These are phyloP conservation scores for Drosophila borealis DNA, from an alignment of 2,888 invertebrate species.

Conservation along the genomic window DNA sequence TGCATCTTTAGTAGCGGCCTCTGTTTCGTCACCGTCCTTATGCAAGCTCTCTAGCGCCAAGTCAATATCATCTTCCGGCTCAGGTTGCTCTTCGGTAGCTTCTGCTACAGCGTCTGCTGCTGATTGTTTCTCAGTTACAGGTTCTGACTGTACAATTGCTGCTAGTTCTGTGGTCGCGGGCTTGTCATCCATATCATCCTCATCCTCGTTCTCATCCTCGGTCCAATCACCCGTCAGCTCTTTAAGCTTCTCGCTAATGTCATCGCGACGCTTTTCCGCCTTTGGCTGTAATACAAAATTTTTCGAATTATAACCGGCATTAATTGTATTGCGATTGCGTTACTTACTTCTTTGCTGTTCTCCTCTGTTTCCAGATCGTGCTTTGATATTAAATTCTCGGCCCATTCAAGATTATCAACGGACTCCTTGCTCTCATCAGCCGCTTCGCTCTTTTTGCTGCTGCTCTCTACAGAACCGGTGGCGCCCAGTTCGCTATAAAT, in stretches of 20 bases:
- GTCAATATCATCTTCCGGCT: conserved; percentile 78
- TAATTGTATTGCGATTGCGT: not conserved
- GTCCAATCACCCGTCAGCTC: conserved; percentile 84
- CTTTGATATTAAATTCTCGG: conserved; percentile 82
- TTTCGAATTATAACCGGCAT: conserved; percentile 3
- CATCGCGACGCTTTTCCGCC: conserved; percentile 73
- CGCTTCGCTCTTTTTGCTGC: conserved; percentile 50
- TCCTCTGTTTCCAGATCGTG: conserved; percentile 77
- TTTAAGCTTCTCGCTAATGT: conserved; percentile 82
- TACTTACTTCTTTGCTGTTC: conserved; percentile 68
- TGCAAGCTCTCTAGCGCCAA: conserved; percentile 77
- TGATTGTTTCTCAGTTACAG: conserved; percentile 13
- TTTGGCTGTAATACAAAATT: conserved; percentile 47
- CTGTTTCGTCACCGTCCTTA: conserved; percentile 62
- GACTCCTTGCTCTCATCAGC: conserved; percentile 82
- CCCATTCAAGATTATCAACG: conserved; percentile 83
- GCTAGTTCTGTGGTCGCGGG: conserved; percentile 48
- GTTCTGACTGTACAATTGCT: conserved; percentile 65
- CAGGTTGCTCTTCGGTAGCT: conserved; percentile 34
- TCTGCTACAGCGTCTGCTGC: conserved; percentile 13
- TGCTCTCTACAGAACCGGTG: conserved; percentile 52
- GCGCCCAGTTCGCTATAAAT: conserved; percentile 77
- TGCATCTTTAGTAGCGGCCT: conserved; percentile 12
- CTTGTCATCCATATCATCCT: conserved; percentile 53
- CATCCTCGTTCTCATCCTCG: conserved; percentile 83